These are phyloP conservation scores for Escarpia spicata DNA, from an alignment of 2,888 invertebrate species.

Conservation along the genomic window DNA sequence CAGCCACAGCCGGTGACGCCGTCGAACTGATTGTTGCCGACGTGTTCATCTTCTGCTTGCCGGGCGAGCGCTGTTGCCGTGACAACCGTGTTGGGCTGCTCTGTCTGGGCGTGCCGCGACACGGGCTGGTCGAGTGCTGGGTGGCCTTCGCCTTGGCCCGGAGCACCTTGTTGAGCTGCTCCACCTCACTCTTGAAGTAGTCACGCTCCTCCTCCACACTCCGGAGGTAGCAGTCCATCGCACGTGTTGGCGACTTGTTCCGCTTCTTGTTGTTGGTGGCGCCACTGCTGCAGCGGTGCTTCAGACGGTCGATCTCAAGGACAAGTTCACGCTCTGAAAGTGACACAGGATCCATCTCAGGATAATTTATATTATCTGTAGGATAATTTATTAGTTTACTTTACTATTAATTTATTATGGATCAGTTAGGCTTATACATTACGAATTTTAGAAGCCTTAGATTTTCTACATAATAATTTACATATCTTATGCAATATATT, in stretches of 20 bases:
- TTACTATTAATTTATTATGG: too few relatives aligned
- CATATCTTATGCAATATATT: too few relatives aligned
- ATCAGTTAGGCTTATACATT: too few relatives aligned
- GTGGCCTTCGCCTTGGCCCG: background rate
- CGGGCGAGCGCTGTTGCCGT: background rate
- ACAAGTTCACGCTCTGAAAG: constrained; percentile 62
- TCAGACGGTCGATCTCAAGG: constrained; percentile 64
- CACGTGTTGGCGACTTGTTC: constrained; percentile 54
- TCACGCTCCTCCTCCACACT: constrained; percentile 64
- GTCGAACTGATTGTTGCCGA: background rate
- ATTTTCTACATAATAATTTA: too few relatives aligned
- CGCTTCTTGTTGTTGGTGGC: constrained; percentile 43
- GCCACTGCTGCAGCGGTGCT: constrained; percentile 52
- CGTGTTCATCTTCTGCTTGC: constrained; percentile 4
- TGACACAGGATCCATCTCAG: background rate
- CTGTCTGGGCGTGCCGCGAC: background rate
- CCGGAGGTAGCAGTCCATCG: constrained; percentile 58
- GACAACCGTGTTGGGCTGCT: background rate
- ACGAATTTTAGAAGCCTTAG: too few relatives aligned
- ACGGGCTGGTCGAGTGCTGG: background rate
- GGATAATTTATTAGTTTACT: background rate
- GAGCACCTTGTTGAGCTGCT: constrained; percentile 31
- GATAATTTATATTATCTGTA: background rate
- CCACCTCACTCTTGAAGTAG: constrained; percentile 63
- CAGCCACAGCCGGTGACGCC: background rate